Percentiles rank a stretch among this genome's conserved stretches.
phyloP scores from a whole-genome alignment of 2,113 vertebrate species.

The Mastomys natalensis region DNA sequence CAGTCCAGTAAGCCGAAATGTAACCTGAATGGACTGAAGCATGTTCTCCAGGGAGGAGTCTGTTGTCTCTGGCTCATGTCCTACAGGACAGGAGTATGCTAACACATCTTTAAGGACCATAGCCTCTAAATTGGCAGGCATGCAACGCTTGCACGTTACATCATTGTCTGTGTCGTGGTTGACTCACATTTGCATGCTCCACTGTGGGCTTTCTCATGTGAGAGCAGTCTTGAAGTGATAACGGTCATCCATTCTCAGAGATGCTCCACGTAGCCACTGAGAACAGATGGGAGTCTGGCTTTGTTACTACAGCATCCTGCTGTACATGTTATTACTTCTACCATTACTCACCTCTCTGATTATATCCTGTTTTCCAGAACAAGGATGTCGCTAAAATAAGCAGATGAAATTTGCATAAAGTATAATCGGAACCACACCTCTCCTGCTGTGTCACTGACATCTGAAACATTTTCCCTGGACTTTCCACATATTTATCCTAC shows the following conservation, averaged over 20 bases:
- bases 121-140: neutral
- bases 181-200: neutral
- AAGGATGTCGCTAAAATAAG: conserved; percentile 34
- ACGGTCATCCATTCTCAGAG: neutral
- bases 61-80: neutral
- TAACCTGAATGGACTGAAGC: neutral
- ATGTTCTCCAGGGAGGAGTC: neutral
- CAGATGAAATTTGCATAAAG: conserved; percentile 44
- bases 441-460: neutral
- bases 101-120: neutral
- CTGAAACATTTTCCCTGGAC: conserved; percentile 17
- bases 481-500: conserved; percentile 4
- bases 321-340: conserved; percentile 31
- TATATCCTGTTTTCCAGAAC: conserved; percentile 46
- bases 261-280: neutral
- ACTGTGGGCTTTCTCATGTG: neutral
- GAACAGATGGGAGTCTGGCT: neutral
- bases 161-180: neutral
- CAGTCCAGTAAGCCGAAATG: neutral
- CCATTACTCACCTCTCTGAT: conserved; percentile 23
- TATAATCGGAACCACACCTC: neutral
- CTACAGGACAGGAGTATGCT: neutral
- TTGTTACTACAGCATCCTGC: conserved; percentile 5
- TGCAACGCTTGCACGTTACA: neutral
- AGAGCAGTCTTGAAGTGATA: conserved; percentile 24